Base-by-base conservation (phyloP, 53 echinoderm and acorn worm genomes). In the Paracentrotus lividus region DNA sequence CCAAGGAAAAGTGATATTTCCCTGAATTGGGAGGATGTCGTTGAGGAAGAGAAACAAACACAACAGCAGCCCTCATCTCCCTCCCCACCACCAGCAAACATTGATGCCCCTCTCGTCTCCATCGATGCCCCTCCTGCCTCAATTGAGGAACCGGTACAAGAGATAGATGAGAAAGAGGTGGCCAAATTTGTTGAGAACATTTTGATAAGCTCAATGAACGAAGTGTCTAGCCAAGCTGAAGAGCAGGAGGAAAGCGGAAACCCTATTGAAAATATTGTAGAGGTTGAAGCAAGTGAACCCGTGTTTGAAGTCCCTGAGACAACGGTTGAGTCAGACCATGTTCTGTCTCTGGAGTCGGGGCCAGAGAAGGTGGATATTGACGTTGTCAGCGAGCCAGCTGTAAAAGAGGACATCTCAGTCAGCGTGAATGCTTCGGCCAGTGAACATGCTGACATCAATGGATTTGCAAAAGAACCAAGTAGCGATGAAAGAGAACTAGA, bases 101-200 rank as follows among this genome's bases (percentile, higher is more conserved):
- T 42, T 49, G 49, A 65, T 31, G 33, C 76, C 10, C 88, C 64
- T 7, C 36, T 42, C 1, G 9, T 43, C 42, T 21, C 33, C 42
- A 68, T 69, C 36, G 72, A 67, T 34, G 38, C 77, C 14, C 78
- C 78, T 55, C 34, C 92, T 42, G 5, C 66, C 55, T 42, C 66
- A 8, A 5, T 27, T 13, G 56, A 1, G 16, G 55, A 49, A 54
- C 49, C 51, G 56, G 91, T 75, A 42, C 40, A 77, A 5, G 81
- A 78, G 24, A 92, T 92, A 26, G 92, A 92, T 23, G 92, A 92
- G 59, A 59, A 59, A 23, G 92, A 92, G 42, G 92, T 92, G 27
- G 81, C 78, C 49, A 92, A 92, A 92, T 92, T 92, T 42, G 92
- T 92, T 9, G 92, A 92, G 42, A 92, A 77, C 9, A 92, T 92